Conservation (phyloP, 2,113 vertebrate species). For the Pandion haliaetus region DNA sequence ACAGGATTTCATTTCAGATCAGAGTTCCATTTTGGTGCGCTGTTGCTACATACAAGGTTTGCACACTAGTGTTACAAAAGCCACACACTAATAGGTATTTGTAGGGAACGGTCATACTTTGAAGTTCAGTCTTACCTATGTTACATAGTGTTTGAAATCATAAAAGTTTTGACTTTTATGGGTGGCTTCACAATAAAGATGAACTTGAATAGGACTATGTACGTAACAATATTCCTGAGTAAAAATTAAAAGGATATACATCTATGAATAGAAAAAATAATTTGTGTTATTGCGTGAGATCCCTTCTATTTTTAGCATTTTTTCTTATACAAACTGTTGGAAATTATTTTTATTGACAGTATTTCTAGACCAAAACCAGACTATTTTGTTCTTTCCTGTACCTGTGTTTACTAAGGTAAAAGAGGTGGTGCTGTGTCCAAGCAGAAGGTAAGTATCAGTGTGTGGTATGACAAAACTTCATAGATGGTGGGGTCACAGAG, state of each 20-base stretch:
- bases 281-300: neutral
- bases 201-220: neutral
- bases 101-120: neutral
- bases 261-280: neutral
- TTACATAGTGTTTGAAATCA: neutral
- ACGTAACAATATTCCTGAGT: neutral
- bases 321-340: neutral
- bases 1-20: neutral
- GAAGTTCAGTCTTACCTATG: neutral
- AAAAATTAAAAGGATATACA: neutral
- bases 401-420: neutral
- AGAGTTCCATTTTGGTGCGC: neutral
- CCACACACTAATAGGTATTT: neutral
- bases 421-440: neutral
- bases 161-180: neutral
- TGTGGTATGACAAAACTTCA: neutral
- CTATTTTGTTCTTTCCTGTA: neutral
- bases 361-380: neutral
- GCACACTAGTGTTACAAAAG: rapidly evolving
- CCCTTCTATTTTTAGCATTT: neutral
- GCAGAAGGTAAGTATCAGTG: neutral
- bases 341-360: neutral
- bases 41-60: neutral
- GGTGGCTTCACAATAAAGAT: neutral
- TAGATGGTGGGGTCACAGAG: neutral